Evolutionary conservation across 2,797 vertebrate genomes (phyloP).

Genomic region (Carcharodon carcharias): DNA sequence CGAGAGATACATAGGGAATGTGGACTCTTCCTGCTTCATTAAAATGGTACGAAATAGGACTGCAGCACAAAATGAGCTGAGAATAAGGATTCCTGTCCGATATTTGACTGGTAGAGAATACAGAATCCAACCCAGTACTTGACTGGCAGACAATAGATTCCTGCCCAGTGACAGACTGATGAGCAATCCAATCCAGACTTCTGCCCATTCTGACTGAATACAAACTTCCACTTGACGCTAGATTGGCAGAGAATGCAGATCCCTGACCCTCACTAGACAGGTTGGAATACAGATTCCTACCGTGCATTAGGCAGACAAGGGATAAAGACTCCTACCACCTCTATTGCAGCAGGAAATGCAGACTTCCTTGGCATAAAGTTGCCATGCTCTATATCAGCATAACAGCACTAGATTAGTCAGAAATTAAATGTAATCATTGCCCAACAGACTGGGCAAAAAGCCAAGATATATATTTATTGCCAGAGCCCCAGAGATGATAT

Average conservation of each 20-base stretch:
- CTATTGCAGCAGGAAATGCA: neutral
- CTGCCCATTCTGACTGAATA: neutral
- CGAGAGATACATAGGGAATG: neutral
- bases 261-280: neutral
- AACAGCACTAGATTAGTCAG: neutral
- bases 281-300: neutral
- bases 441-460: neutral
- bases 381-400: neutral
- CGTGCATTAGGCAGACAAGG: neutral
- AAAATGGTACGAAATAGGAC: neutral
- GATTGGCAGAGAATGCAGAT: neutral
- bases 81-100: neutral
- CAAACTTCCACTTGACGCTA: neutral
- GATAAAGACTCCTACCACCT: neutral
- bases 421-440: neutral
- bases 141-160: neutral
- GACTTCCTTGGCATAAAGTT: neutral
- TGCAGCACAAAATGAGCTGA: neutral
- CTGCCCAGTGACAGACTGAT: neutral
- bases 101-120: neutral
- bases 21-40: neutral
- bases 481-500: neutral
- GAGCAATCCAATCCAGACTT: neutral
- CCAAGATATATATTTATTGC: neutral
- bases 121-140: neutral